Base-by-base conservation (phyloP, 2,113 vertebrate genomes). In the Brachionichthys hirsutus region DNA sequence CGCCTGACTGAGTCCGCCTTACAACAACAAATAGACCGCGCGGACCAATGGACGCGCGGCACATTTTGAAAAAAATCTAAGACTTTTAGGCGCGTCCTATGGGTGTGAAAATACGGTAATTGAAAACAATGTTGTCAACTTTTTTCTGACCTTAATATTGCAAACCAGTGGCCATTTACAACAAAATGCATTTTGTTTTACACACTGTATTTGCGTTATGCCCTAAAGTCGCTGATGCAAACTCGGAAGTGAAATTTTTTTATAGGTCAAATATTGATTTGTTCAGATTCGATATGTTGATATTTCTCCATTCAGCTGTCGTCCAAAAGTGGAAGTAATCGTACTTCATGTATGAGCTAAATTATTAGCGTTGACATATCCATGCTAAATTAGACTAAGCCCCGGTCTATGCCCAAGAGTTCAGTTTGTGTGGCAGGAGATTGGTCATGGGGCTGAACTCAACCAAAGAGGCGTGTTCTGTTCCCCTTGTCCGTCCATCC, bases 51-150 rank as follows among this genome's bases (percentile, higher is more conserved):
- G n/a, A n/a, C n/a, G n/a, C n/a, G n/a, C n/a, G n/a, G n/a, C n/a
- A n/a, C n/a, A n/a, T n/a, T n/a, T n/a, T n/a, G n/a, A n/a, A n/a
- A n/a, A n/a, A n/a, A n/a, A n/a, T n/a, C n/a, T n/a, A n/a, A n/a
- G n/a, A n/a, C n/a, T n/a, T n/a, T n/a, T n/a, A n/a, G n/a, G n/a
- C n/a, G n/a, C n/a, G n/a, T n/a, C n/a, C n/a, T n/a, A n/a, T n/a
- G n/a, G n/a, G n/a, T n/a, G n/a, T n/a, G n/a, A n/a, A n/a, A n/a
- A n/a, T 72, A 67, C 72, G 63, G 52, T 45, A 62, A 73, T 51
- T 62, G 62, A 70, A 79, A 75, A 57, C 62, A 60, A 50, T 65
- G 47, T 62, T 78, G 58, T 82, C 75, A 75, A 81, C 54, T 82
- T 83, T 47, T 68, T 85, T 77, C 78, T 59, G 46, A 65, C 46